Base-by-base conservation (phyloP, 64 coral and sea anemone species). In the Dendronephthya gigantea region DNA sequence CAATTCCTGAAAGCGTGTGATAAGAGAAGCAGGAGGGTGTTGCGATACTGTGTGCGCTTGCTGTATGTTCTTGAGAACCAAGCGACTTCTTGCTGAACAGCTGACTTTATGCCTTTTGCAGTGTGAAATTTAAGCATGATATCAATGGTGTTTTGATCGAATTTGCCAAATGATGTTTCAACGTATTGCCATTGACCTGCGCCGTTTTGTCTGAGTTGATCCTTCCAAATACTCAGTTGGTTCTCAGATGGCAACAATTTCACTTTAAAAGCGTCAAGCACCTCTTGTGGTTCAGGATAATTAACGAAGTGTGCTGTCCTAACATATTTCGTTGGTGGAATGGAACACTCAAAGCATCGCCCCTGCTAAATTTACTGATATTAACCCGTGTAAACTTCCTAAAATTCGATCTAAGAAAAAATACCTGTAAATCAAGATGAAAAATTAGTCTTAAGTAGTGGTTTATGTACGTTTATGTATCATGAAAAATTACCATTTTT, bases 51-150 rank as follows among this genome's bases (percentile, higher is more conserved):
- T 79, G 36, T 34, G 30, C 36, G 72, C 72, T 79, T 79, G 72
- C 36, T 79, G 28, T 79, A 79, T 34, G 72, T 33, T 79, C 36
- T 79, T 9, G 72, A 79, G 28, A 79, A 79, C 72, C 72, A 79
- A 0, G 7, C 9, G 72, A 79, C 72, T 39, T 79, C 72, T 79
- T 79, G 72, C 17, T 79, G 30, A 8, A 79, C 72, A 36, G 72
- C 72, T 36, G 72, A 34, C 36, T 39, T 39, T 36, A 79, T 79
- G 9, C 29, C 15, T 39, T 39, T 79, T 39, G 72, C 72, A 34
- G 72, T 35, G 22, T 79, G 72, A 19, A 36, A 79, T 79, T 79
- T 79, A 0, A 79, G 17, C 72, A 79, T 34, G 36, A 39, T 79
- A 9, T 79, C 17, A 29, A 79, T 79, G 72, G 36, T 33, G 36